These are phyloP conservation scores for Octopus sinensis DNA, from an alignment of 1,140 invertebrate species.

Conservation along the genomic window DNA sequence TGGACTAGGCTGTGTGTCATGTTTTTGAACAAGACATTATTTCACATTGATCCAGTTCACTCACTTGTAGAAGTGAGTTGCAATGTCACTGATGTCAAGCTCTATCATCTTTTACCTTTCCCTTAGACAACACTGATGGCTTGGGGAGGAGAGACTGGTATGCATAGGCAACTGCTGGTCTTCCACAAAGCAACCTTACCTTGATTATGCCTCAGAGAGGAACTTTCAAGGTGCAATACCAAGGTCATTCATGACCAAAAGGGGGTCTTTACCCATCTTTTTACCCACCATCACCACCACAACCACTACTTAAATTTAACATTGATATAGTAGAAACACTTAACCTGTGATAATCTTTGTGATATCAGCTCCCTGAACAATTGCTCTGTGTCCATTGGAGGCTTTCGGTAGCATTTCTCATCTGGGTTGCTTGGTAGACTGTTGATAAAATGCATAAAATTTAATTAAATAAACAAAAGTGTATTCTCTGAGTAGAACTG, in stretches of 20 bases:
- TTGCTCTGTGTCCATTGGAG: slow-evolving; percentile 42
- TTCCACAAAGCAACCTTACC: too few species aligned
- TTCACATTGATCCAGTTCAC: too few species aligned
- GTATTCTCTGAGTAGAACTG: too few species aligned
- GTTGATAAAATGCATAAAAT: slow-evolving; percentile 15
- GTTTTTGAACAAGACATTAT: too few species aligned
- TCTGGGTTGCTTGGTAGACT: slow-evolving; percentile 39
- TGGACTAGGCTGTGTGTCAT: too few species aligned
- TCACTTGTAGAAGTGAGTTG: too few species aligned
- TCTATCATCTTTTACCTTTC: too few species aligned
- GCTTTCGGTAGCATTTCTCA: slow-evolving; percentile 42
- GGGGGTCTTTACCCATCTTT: background rate
- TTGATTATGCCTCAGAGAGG: too few species aligned
- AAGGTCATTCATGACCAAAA: background rate
- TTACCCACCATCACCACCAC: background rate
- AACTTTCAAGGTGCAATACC: background rate
- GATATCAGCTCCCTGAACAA: slow-evolving; percentile 54
- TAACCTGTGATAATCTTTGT: slow-evolving; percentile 48
- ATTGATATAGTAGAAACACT: background rate
- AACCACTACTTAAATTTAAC: background rate
- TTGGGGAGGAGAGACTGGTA: too few species aligned
- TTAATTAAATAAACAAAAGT: background rate
- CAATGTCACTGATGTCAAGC: too few species aligned
- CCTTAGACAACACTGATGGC: too few species aligned
- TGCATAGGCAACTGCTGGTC: too few species aligned